phyloP scores from a whole-genome alignment of 2,797 vertebrate genomes.

The Rhynchotus rufescens region DNA sequence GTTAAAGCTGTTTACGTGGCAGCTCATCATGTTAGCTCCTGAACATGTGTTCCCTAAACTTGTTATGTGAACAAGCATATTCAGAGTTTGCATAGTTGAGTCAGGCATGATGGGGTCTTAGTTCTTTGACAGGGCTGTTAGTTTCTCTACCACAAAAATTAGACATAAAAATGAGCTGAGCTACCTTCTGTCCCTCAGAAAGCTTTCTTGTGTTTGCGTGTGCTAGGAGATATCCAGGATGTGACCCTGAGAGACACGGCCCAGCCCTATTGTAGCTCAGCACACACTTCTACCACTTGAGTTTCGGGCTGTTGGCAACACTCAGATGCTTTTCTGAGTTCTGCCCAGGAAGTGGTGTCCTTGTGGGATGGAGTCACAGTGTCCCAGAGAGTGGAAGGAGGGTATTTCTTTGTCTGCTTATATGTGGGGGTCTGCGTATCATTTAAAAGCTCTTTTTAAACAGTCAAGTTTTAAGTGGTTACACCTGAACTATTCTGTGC shows the following conservation, averaged over 20 bases:
- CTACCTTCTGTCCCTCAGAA: not conserved
- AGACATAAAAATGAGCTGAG: not conserved
- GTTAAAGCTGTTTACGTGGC: not conserved
- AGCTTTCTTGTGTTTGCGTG: not conserved
- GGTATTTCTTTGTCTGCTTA: not conserved
- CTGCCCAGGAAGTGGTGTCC: not conserved
- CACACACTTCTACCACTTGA: not conserved
- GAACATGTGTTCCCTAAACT: not conserved
- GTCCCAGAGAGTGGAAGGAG: conserved; percentile 37
- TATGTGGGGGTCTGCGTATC: not conserved
- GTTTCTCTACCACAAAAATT: not conserved
- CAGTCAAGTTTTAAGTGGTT: conserved; percentile 51
- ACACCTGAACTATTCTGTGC: conserved; percentile 54
- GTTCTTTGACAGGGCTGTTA: not conserved
- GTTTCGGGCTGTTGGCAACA: not conserved
- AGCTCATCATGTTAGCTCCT: accelerated
- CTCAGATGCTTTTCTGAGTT: not conserved
- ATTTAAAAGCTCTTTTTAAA: conserved; percentile 49
- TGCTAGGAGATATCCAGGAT: not conserved
- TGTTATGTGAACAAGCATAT: not conserved
- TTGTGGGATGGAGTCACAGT: not conserved
- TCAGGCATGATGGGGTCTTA: not conserved
- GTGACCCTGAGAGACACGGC: not conserved
- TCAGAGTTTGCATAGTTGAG: not conserved
- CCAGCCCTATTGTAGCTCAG: not conserved